Evolutionary conservation across 2,888 invertebrate genomes (phyloP).

Genomic region (Beris morrisii): DNA sequence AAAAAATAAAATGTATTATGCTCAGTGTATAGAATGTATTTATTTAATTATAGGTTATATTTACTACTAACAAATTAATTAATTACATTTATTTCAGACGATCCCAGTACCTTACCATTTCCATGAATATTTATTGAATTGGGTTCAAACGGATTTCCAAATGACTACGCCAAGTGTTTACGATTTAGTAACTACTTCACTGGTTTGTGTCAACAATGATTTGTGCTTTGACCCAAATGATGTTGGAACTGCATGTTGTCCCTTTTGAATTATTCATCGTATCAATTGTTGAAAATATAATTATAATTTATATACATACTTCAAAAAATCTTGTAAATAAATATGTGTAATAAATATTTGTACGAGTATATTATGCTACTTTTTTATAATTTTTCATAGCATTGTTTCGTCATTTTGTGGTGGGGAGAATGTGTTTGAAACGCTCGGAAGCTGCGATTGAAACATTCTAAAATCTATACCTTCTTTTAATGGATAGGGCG

Average conservation of each 20-base stretch:
- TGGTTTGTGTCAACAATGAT: background rate
- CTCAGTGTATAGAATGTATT: background rate
- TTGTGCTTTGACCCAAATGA: background rate
- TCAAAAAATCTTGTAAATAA: no score
- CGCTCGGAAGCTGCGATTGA: no score
- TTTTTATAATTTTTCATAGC: background rate
- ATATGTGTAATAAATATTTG: background rate
- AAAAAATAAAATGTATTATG: background rate
- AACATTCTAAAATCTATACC: no score
- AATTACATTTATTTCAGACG: constrained; percentile 1
- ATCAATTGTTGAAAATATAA: background rate
- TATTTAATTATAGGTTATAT: background rate
- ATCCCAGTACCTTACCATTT: background rate
- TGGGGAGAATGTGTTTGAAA: no score
- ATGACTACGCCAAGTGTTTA: background rate
- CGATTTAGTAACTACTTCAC: background rate
- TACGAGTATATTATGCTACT: background rate
- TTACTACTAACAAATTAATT: background rate
- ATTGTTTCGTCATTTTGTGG: background rate
- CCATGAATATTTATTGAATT: background rate
- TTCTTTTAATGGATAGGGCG: no score
- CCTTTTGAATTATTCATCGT: background rate
- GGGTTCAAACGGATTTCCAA: background rate
- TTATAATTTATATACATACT: no score
- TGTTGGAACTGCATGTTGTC: constrained; percentile 11